Percentiles rank a stretch among this genome's conserved stretches.
These are phyloP conservation scores for Nasonovia ribisnigri DNA, from an alignment of 2,888 invertebrate species.

Conservation along the genomic window DNA sequence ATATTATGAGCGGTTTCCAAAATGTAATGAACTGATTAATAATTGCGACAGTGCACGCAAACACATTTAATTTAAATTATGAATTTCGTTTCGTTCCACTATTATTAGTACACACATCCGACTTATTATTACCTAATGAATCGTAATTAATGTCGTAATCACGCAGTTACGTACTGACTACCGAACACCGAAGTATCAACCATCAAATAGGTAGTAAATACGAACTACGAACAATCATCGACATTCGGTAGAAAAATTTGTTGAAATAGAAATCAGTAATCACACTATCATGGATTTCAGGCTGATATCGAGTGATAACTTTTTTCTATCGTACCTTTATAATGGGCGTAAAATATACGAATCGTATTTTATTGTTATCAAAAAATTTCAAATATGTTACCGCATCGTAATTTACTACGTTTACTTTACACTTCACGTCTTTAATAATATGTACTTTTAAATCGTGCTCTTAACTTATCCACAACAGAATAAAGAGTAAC, in stretches of 20 bases:
- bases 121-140: not conserved
- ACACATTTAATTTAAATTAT: not conserved
- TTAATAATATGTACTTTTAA: no score
- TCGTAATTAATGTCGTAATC: not conserved
- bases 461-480: no score
- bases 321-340: not conserved
- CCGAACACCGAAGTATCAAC: not conserved
- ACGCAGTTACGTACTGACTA: not conserved
- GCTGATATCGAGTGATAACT: not conserved
- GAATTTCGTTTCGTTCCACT: not conserved
- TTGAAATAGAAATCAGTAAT: not conserved
- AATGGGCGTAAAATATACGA: not conserved
- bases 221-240: not conserved
- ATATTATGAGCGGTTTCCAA: not conserved
- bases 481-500: no score
- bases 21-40: not conserved
- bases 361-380: not conserved
- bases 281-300: not conserved
- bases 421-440: not conserved
- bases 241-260: not conserved
- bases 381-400: not conserved
- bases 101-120: not conserved
- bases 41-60: not conserved
- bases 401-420: not conserved
- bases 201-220: no score